Conservation (phyloP, 2,888 invertebrate species). For the Ectemnius lituratus region DNA sequence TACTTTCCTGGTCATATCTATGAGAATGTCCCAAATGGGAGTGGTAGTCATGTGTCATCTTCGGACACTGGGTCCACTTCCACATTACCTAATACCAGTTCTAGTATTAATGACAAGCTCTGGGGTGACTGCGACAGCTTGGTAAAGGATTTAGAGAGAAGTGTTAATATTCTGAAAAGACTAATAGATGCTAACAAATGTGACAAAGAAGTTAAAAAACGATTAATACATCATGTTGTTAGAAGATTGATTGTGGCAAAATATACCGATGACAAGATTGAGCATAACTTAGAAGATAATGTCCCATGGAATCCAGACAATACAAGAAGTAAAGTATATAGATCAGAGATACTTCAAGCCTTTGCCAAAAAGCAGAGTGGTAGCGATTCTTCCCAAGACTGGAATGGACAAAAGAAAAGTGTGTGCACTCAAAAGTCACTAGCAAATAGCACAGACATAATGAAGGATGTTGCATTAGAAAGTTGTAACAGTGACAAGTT, state of each 20-base stretch:
- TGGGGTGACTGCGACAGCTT: slow-evolving; percentile 78
- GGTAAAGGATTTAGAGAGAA: slow-evolving; percentile 82
- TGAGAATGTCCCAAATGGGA: slow-evolving; percentile 77
- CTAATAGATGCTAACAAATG: slow-evolving; percentile 82
- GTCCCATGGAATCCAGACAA: slow-evolving; percentile 77
- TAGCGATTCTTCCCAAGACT: slow-evolving; percentile 71
- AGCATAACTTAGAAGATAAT: slow-evolving; percentile 74
- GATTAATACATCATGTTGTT: slow-evolving; percentile 83
- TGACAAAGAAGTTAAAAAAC: slow-evolving; percentile 81
- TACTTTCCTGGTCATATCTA: slow-evolving; percentile 81
- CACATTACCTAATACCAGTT: slow-evolving; percentile 75
- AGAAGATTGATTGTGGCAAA: slow-evolving; percentile 81
- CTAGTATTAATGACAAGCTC: slow-evolving; percentile 74
- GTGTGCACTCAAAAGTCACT: slow-evolving; percentile 53
- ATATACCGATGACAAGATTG: slow-evolving; percentile 80
- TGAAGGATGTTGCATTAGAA: slow-evolving; percentile 62
- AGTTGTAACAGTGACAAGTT: slow-evolving; percentile 73
- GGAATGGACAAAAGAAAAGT: slow-evolving; percentile 64
- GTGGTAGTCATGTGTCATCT: slow-evolving; percentile 70
- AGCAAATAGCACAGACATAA: slow-evolving; percentile 48
- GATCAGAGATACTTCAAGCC: slow-evolving; percentile 71
- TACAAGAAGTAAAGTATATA: slow-evolving; percentile 72
- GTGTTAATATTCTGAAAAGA: slow-evolving; percentile 81
- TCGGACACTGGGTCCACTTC: slow-evolving; percentile 73
- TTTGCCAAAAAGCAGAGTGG: slow-evolving; percentile 70